These are phyloP conservation scores for Hylaeus volcanicus DNA, from an alignment of 1,140 invertebrate species.

Conservation along the genomic window DNA sequence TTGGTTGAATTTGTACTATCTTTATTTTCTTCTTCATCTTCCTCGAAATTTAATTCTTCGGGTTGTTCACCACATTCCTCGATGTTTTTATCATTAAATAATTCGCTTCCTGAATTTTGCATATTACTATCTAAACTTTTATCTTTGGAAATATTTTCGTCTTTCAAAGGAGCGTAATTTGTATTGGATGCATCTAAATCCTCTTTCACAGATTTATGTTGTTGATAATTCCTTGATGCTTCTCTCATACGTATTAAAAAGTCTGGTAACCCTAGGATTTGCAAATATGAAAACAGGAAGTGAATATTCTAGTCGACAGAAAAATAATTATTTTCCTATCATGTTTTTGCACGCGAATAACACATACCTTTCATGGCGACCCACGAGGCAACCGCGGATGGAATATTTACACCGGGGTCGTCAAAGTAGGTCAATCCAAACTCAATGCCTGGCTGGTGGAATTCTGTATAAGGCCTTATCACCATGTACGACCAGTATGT, in stretches of 20 bases:
- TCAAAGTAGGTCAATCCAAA: constrained; percentile 94
- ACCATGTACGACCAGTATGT: constrained; percentile 94
- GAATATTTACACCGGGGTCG: constrained; percentile 89
- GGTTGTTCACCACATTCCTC: constrained; percentile 50
- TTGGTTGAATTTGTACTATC: constrained; percentile 52
- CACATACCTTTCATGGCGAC: constrained; percentile 80
- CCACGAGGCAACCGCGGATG: constrained; percentile 84
- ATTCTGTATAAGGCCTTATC: constrained; percentile 85
- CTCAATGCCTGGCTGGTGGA: constrained; percentile 88
- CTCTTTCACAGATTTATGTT: constrained; percentile 68
- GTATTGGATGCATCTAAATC: background rate
- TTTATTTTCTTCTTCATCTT: constrained; percentile 34
- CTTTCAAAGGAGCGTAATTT: background rate
- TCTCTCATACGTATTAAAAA: constrained; percentile 79
- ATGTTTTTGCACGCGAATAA: background rate
- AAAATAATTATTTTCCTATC: background rate
- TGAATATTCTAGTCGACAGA: constrained; percentile 9
- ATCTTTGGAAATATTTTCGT: constrained; percentile 10
- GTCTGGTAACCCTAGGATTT: constrained; percentile 76
- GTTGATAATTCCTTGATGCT: constrained; percentile 78
- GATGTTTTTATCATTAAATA: background rate
- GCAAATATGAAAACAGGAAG: constrained; percentile 25
- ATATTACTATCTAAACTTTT: background rate
- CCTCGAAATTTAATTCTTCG: background rate
- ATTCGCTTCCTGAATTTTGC: background rate